phyloP scores from a whole-genome alignment of 2,888 invertebrate genomes.

The Subacronicta megacephala region DNA sequence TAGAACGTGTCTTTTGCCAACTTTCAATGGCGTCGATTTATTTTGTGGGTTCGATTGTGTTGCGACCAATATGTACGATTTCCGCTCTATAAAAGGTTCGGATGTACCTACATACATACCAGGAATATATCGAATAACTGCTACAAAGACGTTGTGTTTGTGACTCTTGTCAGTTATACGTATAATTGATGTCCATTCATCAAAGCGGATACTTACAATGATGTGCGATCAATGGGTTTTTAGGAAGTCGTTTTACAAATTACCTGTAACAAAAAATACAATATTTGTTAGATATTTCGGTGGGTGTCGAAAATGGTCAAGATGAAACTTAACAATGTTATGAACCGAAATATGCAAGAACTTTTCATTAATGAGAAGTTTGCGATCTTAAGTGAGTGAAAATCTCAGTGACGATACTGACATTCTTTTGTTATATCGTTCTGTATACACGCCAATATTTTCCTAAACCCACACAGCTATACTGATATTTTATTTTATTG shows the following conservation, averaged over 20 bases:
- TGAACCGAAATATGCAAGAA: too few relatives aligned
- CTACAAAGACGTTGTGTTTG: constrained; percentile 68
- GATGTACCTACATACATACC: constrained; percentile 60
- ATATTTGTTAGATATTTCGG: constrained; percentile 57
- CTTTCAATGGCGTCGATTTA: constrained; percentile 79
- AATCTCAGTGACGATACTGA: too few relatives aligned
- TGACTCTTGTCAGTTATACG: constrained; percentile 74
- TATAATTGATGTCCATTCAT: constrained; percentile 63
- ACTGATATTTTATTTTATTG: too few relatives aligned
- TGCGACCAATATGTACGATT: constrained; percentile 78
- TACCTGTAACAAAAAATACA: constrained; percentile 79
- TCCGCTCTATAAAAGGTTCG: constrained; percentile 81
- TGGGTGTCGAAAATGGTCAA: neutral
- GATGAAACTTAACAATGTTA: too few relatives aligned
- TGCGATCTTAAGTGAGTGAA: too few relatives aligned
- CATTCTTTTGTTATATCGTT: neutral
- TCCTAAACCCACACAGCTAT: constrained; percentile 1
- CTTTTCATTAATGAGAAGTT: too few relatives aligned
- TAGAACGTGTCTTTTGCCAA: constrained; percentile 78
- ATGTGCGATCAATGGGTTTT: constrained; percentile 59
- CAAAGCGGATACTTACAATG: constrained; percentile 66
- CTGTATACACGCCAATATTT: neutral
- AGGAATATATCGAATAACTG: constrained; percentile 73
- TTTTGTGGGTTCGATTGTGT: constrained; percentile 82
- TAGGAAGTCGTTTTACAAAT: constrained; percentile 71